These are phyloP conservation scores for Pantherophis guttatus DNA, from an alignment of 2,113 vertebrate species.

Conservation along the genomic window DNA sequence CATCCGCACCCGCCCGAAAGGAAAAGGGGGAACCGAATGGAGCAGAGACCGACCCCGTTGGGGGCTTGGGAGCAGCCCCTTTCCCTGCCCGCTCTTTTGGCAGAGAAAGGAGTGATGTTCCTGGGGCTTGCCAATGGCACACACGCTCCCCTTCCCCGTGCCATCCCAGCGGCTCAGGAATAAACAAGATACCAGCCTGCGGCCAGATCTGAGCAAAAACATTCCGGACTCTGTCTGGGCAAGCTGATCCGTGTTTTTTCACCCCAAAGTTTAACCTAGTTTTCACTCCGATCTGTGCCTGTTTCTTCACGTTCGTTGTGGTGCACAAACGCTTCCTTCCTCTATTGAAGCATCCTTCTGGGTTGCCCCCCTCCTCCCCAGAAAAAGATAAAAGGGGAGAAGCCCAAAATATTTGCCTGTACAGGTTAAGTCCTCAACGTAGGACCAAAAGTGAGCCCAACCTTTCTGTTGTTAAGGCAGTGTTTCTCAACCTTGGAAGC, in stretches of 20 bases:
- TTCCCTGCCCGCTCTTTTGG: background rate
- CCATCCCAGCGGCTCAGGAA: background rate
- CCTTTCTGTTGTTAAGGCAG: background rate
- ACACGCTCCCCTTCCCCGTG: accelerated
- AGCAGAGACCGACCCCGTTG: background rate
- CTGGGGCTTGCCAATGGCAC: background rate
- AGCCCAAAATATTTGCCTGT: background rate
- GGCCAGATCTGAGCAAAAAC: background rate
- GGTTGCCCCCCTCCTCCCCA: background rate
- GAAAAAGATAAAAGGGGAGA: background rate
- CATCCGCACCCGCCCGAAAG: accelerated
- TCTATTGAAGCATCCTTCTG: background rate
- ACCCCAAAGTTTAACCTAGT: background rate
- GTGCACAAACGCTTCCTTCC: background rate
- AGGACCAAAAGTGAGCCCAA: background rate
- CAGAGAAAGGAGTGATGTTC: background rate
- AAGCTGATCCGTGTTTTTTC: background rate
- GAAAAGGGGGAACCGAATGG: background rate
- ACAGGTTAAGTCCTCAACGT: background rate
- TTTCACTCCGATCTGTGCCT: background rate
- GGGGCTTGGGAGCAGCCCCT: background rate
- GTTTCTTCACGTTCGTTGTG: background rate
- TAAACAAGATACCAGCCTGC: background rate
- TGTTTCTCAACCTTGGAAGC: too few species aligned
- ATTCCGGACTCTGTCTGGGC: background rate